A percentile compares a stretch with the other conserved stretches of the same genome.
phyloP scores from a whole-genome alignment of 1,140 invertebrate species.

The Drosophila guanche region DNA sequence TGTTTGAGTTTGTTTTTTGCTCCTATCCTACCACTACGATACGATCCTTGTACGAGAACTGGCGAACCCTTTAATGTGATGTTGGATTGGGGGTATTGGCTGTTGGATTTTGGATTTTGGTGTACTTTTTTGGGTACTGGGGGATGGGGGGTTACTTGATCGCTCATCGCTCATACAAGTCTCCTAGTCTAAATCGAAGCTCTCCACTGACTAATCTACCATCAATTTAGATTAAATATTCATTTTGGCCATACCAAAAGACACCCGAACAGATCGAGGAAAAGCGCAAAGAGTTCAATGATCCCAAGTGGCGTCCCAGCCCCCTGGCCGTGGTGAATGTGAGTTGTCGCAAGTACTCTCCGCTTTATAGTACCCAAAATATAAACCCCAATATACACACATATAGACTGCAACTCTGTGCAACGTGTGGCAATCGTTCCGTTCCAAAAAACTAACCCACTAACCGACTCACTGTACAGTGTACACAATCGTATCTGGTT shows the following conservation, averaged over 20 bases:
- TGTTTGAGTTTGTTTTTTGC: constrained; percentile 1
- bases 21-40: neutral
- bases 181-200: neutral
- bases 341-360: constrained; percentile 83
- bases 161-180: no score
- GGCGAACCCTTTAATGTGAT: no score
- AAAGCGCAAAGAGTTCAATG: constrained; percentile 85
- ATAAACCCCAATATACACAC: constrained; percentile 3
- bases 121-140: no score
- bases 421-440: constrained; percentile 46
- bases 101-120: no score
- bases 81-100: no score
- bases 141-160: no score
- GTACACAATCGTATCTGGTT: constrained; percentile 22
- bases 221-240: constrained; percentile 86
- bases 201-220: constrained; percentile 12
- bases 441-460: constrained; percentile 20
- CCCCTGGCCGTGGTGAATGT: constrained; percentile 88
- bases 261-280: constrained; percentile 85
- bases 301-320: constrained; percentile 86
- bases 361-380: no score
- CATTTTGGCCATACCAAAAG: constrained; percentile 86
- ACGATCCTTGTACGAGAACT: no score
- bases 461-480: constrained; percentile 20
- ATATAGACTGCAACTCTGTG: constrained; percentile 10